Evolutionary conservation across 2,888 invertebrate species (phyloP), one percentile per base, ranked within the genome.

Genomic region (Acanthopleura granulata): DNA sequence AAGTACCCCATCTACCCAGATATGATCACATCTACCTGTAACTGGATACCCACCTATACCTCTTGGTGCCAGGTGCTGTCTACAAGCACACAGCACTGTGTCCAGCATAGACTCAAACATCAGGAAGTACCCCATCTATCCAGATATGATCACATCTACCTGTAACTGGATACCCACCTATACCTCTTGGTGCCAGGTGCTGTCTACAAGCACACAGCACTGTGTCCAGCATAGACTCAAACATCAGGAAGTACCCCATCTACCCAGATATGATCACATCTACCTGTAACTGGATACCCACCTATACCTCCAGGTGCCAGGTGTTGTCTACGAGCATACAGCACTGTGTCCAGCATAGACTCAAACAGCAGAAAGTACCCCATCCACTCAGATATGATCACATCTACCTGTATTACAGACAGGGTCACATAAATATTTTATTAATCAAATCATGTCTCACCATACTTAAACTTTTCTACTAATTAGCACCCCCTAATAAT

Each of bases 1-100:
- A 98, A 98, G 90, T 99, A 99, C 0, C 98, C 98, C 98, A 99
- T 99, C 97, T 98, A 99, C 90, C 99, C 98, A 0, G 98, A 98
- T 1, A 99, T 94, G 81, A 99, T 96, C 9, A 97, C 93, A n/a
- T n/a, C n/a, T n/a, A n/a, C n/a, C n/a, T n/a, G n/a, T n/a, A n/a
- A n/a, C n/a, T n/a, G n/a, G n/a, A n/a, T n/a, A n/a, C n/a, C n/a
- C n/a, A n/a, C n/a, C n/a, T n/a, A n/a, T n/a, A n/a, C n/a, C n/a
- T n/a, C 90, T 99, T 98, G n/a, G n/a, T n/a, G n/a, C n/a, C n/a
- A n/a, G n/a, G n/a, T n/a, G n/a, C n/a, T n/a, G n/a, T n/a, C n/a
- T n/a, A n/a, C n/a, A n/a, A n/a, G 90, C 90, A 90, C 95, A 95
- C 80, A 99, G 94, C 16, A 98, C 94, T 88, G 96, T 96, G 88